Evolutionary conservation across 2,888 invertebrate genomes (phyloP).

Genomic region (Orchestes rusci): DNA sequence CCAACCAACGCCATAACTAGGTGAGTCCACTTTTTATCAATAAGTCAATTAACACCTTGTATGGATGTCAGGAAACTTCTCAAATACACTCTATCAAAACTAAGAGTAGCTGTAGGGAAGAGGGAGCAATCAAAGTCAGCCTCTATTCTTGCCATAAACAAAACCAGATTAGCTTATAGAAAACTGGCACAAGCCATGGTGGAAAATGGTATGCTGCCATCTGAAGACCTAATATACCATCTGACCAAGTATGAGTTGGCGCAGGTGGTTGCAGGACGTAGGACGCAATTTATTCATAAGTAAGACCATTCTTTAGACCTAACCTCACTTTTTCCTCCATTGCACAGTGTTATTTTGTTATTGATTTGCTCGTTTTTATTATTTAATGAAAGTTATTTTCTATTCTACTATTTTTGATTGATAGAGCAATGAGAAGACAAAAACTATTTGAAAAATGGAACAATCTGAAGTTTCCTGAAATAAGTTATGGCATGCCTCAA

Average conservation of each 20-base stretch:
- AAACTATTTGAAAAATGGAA: conserved; percentile 55
- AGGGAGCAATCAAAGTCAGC: conserved; percentile 64
- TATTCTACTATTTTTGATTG: conserved; percentile 1
- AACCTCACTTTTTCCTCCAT: not conserved
- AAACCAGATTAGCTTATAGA: conserved; percentile 53
- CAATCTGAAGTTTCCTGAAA: conserved; percentile 56
- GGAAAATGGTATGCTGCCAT: conserved; percentile 56
- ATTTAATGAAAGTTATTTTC: not conserved
- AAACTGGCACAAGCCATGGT: conserved; percentile 53
- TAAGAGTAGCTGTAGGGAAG: conserved; percentile 53
- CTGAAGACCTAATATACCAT: conserved; percentile 58
- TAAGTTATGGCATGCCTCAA: conserved; percentile 39
- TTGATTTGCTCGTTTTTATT: no score
- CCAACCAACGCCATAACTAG: conserved; percentile 46
- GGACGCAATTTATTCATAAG: conserved; percentile 55
- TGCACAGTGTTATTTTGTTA: not conserved
- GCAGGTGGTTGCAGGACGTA: conserved; percentile 47
- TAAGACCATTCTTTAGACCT: conserved; percentile 39
- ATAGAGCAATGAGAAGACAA: conserved; percentile 59
- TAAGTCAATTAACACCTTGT: no score
- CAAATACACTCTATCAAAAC: conserved; percentile 51
- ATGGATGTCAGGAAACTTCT: conserved; percentile 1
- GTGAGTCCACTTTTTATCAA: no score
- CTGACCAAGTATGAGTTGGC: conserved; percentile 61
- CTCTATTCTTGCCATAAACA: conserved; percentile 49